Percentiles rank a stretch among this genome's conserved stretches.
phyloP scores from a whole-genome alignment of 2,113 vertebrate species.

The Todiramphus saurophagus region DNA sequence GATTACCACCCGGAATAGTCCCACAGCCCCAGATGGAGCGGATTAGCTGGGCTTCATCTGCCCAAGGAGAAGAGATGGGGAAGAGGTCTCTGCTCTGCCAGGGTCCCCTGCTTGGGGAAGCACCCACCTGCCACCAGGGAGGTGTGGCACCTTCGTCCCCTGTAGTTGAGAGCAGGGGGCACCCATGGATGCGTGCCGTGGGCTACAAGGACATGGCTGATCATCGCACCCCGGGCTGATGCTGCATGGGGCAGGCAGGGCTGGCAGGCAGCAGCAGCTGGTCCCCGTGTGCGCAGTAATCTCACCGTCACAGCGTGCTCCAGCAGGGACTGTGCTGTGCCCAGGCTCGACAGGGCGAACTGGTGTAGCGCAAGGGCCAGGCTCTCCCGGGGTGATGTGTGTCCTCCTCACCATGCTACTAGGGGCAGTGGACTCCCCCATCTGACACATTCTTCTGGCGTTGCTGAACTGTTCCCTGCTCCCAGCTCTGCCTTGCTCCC shows the following conservation, averaged over 20 bases:
- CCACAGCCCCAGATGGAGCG: neutral
- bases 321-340: accelerated
- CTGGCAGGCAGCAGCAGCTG: neutral
- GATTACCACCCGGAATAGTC: conserved; percentile 54
- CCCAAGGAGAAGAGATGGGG: neutral
- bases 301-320: accelerated
- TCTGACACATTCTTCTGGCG: accelerated
- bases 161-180: neutral
- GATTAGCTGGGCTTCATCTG: conserved; percentile 33
- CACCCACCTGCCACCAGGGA: neutral
- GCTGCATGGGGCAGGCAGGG: accelerated
- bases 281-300: accelerated
- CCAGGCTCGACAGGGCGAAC: accelerated
- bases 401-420: accelerated
- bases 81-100: neutral
- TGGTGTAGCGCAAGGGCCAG: accelerated
- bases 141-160: accelerated
- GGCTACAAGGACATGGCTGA: accelerated
- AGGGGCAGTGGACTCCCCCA: accelerated
- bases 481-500: neutral
- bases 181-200: accelerated
- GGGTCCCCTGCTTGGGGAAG: neutral
- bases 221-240: accelerated
- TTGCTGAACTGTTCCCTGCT: accelerated
- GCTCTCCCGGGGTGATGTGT: neutral